Evolutionary conservation across 2,113 vertebrate species (phyloP), one percentile per base, ranked within the genome.

Genomic region (Ptychochromis oligacanthus): DNA sequence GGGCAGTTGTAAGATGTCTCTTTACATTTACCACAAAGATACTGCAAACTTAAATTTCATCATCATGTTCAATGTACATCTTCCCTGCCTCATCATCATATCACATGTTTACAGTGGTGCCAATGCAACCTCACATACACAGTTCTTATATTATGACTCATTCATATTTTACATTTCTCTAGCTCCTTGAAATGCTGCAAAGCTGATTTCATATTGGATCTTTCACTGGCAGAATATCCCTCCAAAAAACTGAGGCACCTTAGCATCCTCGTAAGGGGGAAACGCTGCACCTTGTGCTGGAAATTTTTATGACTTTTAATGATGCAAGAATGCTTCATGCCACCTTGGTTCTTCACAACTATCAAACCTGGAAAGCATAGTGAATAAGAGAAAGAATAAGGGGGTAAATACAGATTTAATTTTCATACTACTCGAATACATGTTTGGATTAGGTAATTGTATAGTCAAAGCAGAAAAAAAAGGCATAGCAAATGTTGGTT

Each of bases 281-380:
- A 36, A 59, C 75, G 18, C 49, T 62, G 40, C 58, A 80, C 24
- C 83, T 49, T 75, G 34, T 40, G 18, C 38, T 65, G 24, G 60
- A 84, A 89, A 83, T 86, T 58, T 43, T 46, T 52, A 14, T 81
- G 81, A 81, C 67, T 79, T 84, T 85, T 87, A 17, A 64, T 18
- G 70, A 83, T 28, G 7, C 40, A 52, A 77, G 22, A 81, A n/a
- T 15, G 43, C 67, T 11, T 12, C 6, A 58, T 28, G n/a, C 18
- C 12, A 46, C 49, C 28, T 38, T 40, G 12, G 17, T 57, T 64
- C 15, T 77, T 52, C 40, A 24, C 13, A 70, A 84, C 65, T 74
- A 55, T 79, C 36, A n/a, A 75, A 65, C 90, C 7, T 83, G 43
- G 75, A 72, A 64, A 28, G 28, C 38, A 52, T 6, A 78, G 52